phyloP scores from a whole-genome alignment of 2,113 vertebrate species.

The Strix aluco region DNA sequence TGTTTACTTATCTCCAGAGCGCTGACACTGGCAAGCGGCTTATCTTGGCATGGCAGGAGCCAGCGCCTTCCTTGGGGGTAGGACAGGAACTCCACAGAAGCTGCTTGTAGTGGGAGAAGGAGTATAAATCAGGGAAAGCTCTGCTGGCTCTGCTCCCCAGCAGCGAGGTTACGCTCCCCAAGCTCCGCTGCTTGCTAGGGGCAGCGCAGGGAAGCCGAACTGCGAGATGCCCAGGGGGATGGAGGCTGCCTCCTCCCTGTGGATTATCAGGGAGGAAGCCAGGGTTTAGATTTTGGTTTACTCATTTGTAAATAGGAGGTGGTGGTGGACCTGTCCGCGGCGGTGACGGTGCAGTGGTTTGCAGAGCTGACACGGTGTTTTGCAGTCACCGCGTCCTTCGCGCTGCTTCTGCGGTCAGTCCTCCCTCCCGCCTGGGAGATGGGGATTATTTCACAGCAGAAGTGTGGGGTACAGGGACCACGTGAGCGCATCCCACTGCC shows the following conservation, averaged over 20 bases:
- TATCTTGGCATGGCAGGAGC: constrained; percentile 21
- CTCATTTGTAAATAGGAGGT: not conserved
- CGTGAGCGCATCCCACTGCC: not conserved
- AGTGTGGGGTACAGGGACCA: not conserved
- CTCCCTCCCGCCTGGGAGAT: not conserved
- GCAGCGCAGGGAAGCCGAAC: not conserved
- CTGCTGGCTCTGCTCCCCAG: not conserved
- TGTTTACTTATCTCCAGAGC: constrained; percentile 43
- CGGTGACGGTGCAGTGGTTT: not conserved
- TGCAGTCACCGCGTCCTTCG: not conserved
- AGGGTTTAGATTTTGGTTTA: not conserved
- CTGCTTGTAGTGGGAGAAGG: not conserved
- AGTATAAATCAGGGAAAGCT: not conserved
- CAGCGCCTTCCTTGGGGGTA: constrained; percentile 40
- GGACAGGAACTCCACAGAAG: constrained; percentile 37
- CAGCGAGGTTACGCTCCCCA: not conserved
- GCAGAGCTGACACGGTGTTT: not conserved
- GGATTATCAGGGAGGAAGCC: not conserved
- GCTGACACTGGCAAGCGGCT: constrained; percentile 6
- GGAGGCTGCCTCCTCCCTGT: not conserved
- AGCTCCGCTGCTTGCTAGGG: not conserved
- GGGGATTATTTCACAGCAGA: not conserved
- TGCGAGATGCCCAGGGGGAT: not conserved
- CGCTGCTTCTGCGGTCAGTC: not conserved
- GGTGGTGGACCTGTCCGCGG: not conserved